These are phyloP conservation scores for Platynereis dumerilii DNA, from an alignment of 2,888 invertebrate species.

Conservation along the genomic window DNA sequence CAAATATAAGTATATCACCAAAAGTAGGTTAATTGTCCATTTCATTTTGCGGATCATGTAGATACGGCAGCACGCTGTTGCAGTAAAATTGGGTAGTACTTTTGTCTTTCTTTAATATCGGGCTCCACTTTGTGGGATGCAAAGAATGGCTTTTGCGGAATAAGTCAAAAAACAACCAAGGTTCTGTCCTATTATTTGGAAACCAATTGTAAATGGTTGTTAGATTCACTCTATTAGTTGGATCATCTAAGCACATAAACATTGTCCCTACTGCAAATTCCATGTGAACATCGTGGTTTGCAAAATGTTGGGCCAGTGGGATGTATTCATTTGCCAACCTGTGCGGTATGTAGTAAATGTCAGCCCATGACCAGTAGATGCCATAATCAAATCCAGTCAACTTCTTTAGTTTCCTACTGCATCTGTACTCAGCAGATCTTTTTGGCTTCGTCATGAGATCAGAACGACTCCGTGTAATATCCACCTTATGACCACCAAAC, in stretches of 20 bases:
- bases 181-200: conserved; percentile 26
- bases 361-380: conserved; percentile 34
- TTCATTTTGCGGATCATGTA: too few species aligned
- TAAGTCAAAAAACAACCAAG: conserved; percentile 30
- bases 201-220: conserved; percentile 25
- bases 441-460: conserved; percentile 19
- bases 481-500: conserved; percentile 36
- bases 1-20: too few species aligned
- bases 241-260: conserved; percentile 28
- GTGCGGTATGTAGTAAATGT: conserved; percentile 37
- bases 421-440: not conserved
- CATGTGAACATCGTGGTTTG: conserved; percentile 33
- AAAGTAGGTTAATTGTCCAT: too few species aligned
- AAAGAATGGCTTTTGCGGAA: conserved; percentile 27
- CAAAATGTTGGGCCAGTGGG: conserved; percentile 29
- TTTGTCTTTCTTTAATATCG: conserved; percentile 1
- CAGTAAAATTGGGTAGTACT: conserved; percentile 19
- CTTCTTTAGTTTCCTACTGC: conserved; percentile 23
- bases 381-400: conserved; percentile 29
- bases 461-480: conserved; percentile 25
- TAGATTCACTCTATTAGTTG: conserved; percentile 21
- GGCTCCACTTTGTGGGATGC: conserved; percentile 38
- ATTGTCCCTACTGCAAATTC: conserved; percentile 38
- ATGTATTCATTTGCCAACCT: conserved; percentile 27
- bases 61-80: conserved; percentile 27